Evolutionary conservation across 2,113 vertebrate species (phyloP).

Genomic region (Trematomus loennbergii): DNA sequence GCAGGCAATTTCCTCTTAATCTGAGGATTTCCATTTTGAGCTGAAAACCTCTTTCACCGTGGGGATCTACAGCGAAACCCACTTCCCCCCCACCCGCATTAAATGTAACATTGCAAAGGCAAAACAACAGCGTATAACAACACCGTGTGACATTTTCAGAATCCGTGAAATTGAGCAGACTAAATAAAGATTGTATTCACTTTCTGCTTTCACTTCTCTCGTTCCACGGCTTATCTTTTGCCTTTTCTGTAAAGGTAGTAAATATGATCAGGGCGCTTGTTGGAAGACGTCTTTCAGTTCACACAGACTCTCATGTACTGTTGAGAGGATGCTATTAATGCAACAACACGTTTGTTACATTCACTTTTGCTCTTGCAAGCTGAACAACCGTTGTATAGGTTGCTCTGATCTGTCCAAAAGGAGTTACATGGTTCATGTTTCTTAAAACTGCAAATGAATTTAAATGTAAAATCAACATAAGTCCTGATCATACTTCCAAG

Average conservation of each 20-base stretch:
- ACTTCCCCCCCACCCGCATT: neutral
- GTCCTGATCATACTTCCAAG: too few relatives aligned
- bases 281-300: conserved; percentile 17
- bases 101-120: conserved; percentile 48
- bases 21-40: conserved; percentile 60
- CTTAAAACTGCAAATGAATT: too few relatives aligned
- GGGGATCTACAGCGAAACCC: conserved; percentile 12
- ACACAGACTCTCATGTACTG: conserved; percentile 4
- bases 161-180: conserved; percentile 53
- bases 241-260: conserved; percentile 34
- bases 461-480: too few relatives aligned
- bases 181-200: conserved; percentile 53
- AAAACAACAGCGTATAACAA: conserved; percentile 35
- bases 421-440: too few relatives aligned
- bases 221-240: conserved; percentile 45
- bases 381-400: neutral
- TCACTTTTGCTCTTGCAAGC: neutral
- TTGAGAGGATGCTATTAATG: neutral
- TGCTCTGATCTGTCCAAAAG: too few relatives aligned
- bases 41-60: conserved; percentile 51
- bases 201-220: conserved; percentile 26
- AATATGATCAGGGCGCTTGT: conserved; percentile 25
- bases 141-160: conserved; percentile 40
- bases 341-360: conserved; percentile 1
- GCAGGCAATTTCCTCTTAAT: conserved; percentile 68